These are phyloP conservation scores for Cremastobaeus sp. DNA, from an alignment of 2,888 invertebrate genomes.

Conservation along the genomic window DNA sequence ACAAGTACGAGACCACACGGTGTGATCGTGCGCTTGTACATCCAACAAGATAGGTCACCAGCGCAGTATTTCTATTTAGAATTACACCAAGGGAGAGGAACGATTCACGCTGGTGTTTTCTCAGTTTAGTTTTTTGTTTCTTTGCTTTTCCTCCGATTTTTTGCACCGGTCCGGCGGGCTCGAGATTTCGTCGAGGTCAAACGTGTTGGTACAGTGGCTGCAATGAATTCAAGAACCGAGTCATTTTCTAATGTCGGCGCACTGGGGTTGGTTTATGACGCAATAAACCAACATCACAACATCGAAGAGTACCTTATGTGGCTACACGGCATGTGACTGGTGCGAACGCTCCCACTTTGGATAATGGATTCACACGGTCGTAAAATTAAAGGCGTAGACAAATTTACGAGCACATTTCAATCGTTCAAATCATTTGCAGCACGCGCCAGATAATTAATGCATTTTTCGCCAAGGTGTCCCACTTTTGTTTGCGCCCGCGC, in stretches of 20 bases:
- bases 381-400: conserved; percentile 77
- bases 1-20: conserved; percentile 63
- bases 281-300: conserved; percentile 75
- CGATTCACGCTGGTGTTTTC: conserved; percentile 34
- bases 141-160: conserved; percentile 36
- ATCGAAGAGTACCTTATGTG: conserved; percentile 56
- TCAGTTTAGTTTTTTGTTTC: conserved; percentile 39
- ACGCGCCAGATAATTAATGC: conserved; percentile 54
- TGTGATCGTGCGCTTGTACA: conserved; percentile 61
- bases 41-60: conserved; percentile 53
- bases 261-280: conserved; percentile 74
- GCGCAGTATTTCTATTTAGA: conserved; percentile 54
- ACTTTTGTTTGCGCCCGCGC: neutral
- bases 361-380: conserved; percentile 75
- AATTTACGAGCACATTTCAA: conserved; percentile 69
- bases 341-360: conserved; percentile 71
- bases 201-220: conserved; percentile 49
- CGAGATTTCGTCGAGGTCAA: conserved; percentile 45
- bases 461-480: neutral
- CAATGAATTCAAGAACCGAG: conserved; percentile 65
- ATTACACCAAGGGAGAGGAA: conserved; percentile 43
- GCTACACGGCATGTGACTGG: conserved; percentile 55
- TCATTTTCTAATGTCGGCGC: conserved; percentile 74
- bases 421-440: conserved; percentile 56
- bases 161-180: conserved; percentile 36